Percentiles rank a stretch among this genome's conserved stretches.
These are phyloP conservation scores for Tenodera sinensis DNA, from an alignment of 2,888 invertebrate species.

Conservation along the genomic window DNA sequence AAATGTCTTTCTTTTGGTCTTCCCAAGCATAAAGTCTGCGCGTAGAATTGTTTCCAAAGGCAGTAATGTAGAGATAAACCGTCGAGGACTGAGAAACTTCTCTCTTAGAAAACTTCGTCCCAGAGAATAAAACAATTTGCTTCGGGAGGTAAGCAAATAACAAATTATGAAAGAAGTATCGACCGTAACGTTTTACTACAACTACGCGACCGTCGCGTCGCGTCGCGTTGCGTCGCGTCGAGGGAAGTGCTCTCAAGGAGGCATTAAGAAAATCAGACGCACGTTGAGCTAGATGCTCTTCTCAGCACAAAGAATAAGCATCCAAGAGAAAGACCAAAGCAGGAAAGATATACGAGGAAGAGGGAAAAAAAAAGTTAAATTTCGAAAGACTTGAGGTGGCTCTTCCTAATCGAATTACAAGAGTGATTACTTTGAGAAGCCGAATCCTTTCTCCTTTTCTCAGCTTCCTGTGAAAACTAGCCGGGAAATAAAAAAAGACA, in stretches of 20 bases:
- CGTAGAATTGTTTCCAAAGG: not conserved
- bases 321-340: not conserved
- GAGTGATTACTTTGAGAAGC: not conserved
- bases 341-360: not conserved
- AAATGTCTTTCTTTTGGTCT: not conserved
- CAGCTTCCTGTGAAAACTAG: not conserved
- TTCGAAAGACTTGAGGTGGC: not conserved
- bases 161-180: not conserved
- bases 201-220: not conserved
- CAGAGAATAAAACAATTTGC: not conserved
- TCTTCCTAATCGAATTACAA: not conserved
- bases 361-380: not conserved
- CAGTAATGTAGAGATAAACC: not conserved
- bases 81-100: not conserved
- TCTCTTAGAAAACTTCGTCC: not conserved
- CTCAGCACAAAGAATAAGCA: not conserved
- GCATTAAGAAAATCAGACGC: not conserved
- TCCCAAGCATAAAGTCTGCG: not conserved
- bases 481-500: not conserved
- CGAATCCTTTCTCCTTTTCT: not conserved
- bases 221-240: not conserved
- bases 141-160: not conserved
- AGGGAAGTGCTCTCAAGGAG: not conserved
- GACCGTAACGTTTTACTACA: not conserved
- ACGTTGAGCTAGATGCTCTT: not conserved